phyloP scores from a whole-genome alignment of 2,113 vertebrate genomes.

The Neodontobutis hainanensis region DNA sequence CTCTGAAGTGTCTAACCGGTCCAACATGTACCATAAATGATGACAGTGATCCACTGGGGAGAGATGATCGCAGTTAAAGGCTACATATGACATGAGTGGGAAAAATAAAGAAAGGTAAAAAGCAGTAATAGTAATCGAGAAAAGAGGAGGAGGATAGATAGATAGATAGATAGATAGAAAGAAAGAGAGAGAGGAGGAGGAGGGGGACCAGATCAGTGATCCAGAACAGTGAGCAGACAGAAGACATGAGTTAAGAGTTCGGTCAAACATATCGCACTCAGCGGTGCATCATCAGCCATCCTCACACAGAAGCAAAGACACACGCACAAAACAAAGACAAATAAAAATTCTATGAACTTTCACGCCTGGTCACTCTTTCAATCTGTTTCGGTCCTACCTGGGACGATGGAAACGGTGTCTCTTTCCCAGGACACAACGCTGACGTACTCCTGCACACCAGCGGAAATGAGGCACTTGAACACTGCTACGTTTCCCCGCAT shows the following conservation, averaged over 20 bases:
- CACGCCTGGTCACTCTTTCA: constrained; percentile 1
- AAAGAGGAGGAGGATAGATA: constrained; percentile 7
- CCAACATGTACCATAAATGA: constrained; percentile 4
- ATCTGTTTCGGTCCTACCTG: constrained; percentile 84
- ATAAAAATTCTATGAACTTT: constrained; percentile 19
- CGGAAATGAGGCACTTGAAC: constrained; percentile 99
- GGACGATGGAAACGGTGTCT: constrained; percentile 96
- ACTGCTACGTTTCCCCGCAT: constrained; percentile 99
- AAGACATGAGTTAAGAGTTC: constrained; percentile 69
- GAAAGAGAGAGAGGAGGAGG: constrained; percentile 26
- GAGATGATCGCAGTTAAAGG: constrained; percentile 46
- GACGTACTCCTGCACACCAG: constrained; percentile 97
- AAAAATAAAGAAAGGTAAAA: constrained; percentile 22
- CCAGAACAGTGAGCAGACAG: constrained; percentile 76
- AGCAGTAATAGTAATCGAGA: constrained; percentile 5
- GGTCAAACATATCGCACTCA: constrained; percentile 58
- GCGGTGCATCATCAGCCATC: constrained; percentile 28
- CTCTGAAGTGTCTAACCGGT: constrained; percentile 12
- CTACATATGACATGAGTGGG: constrained; percentile 14
- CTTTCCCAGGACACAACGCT: constrained; percentile 99
- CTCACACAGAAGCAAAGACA: constrained; percentile 24
- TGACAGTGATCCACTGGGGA: background rate
- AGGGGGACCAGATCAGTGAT: constrained; percentile 63
- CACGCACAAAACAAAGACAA: constrained; percentile 29
- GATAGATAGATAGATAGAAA: constrained; percentile 3